Base-by-base conservation (phyloP, 1,140 invertebrate species). In the Megalopta genalis region DNA sequence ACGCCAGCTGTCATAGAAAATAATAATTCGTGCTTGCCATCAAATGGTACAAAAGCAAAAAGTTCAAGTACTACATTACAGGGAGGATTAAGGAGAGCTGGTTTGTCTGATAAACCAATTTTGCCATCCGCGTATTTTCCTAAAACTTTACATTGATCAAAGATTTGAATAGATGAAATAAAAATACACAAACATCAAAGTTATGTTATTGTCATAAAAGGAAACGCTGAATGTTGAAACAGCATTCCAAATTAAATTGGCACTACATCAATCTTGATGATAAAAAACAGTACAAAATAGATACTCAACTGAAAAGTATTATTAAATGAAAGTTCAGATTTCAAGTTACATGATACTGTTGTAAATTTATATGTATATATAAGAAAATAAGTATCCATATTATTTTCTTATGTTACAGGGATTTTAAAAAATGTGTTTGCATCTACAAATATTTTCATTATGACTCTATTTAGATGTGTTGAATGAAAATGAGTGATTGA, bases 71-170 rank as follows among this genome's bases (percentile, higher is more conserved):
- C 84, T 77, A 74, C 86, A 8, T 82, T 90, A 77, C 92, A 92
- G 64, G 89, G 91, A 46, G 91, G 91, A 76, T 84, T 93, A 64
- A 88, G 90, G 79, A 83, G 91, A 59, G 87, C 87, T n/a, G 88
- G 88, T 39, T 71, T 90, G 27, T 69, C 85, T 10, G 90, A 92
- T 54, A 92, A 92, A 77, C 91, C 91, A 21, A 79, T 91, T 32
- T 87, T 92, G 67, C 91, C 90, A 66, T 92, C 91, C 6, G 87
- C 91, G 21, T 92, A 92, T 83, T 92, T 92, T 86, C 90, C 91
- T 6, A 92, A 92, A 80, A 87, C 90, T 57, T 85, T 88, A 62
- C 90, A 92, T 77, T 90, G 37, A 86, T 42, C 46, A 65, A n/a
- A 62, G 64, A 59, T 10, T 23, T 12, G 16, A 46, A 85, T 27